These are phyloP conservation scores for Phyllotreta cruciferae DNA, from an alignment of 2,888 invertebrate species.

Conservation along the genomic window DNA sequence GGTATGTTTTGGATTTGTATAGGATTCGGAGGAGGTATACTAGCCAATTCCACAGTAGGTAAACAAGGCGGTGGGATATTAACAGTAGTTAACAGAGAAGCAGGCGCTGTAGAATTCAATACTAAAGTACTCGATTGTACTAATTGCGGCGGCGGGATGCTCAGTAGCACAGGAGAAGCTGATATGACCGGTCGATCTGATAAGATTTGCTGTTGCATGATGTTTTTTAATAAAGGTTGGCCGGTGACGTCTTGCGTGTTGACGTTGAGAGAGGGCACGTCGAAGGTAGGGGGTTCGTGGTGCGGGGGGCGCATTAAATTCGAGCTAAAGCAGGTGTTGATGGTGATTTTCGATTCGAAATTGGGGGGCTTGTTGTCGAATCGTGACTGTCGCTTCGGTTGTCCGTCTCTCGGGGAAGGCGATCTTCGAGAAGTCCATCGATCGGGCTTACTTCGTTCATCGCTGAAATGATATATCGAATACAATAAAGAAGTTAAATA, in stretches of 20 bases:
- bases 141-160: slow-evolving; percentile 58
- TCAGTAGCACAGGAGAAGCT: slow-evolving; percentile 55
- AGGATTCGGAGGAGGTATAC: slow-evolving; percentile 60
- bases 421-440: slow-evolving; percentile 52
- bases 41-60: slow-evolving; percentile 57
- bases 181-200: slow-evolving; percentile 48
- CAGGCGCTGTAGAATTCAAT: slow-evolving; percentile 36
- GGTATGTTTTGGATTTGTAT: slow-evolving; percentile 61
- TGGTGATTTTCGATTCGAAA: slow-evolving; percentile 57
- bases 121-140: slow-evolving; percentile 45
- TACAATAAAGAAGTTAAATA: too few relatives aligned
- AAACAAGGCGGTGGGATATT: slow-evolving; percentile 52
- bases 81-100: slow-evolving; percentile 53
- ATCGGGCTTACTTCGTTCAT: slow-evolving; percentile 49
- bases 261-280: slow-evolving; percentile 41
- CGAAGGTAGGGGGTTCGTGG: slow-evolving; percentile 33
- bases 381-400: slow-evolving; percentile 51
- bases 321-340: slow-evolving; percentile 52
- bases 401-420: slow-evolving; percentile 50
- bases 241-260: slow-evolving; percentile 54
- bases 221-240: slow-evolving; percentile 50
- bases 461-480: too few relatives aligned
- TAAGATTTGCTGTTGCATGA: slow-evolving; percentile 28
- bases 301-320: slow-evolving; percentile 37
- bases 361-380: slow-evolving; percentile 54